Percentiles rank a stretch among this genome's conserved stretches.
Evolutionary conservation across 2,113 vertebrate species (phyloP).

Genomic region (Macaca fascicularis): T2T-MFA8v1.1 NC_088385.1:137437001-137437500

Average conservation of each 20-base stretch:
- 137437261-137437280: not conserved
- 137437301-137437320: not conserved
- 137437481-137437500: rapidly evolving
- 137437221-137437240: not conserved
- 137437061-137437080: not conserved
- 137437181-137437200: not conserved
- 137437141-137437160: not conserved
- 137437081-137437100: not conserved
- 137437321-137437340: not conserved
- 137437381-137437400: not conserved
- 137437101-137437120: not conserved
- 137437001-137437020: not conserved
- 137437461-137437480: not conserved
- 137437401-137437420: not conserved
- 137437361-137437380: not conserved
- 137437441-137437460: not conserved
- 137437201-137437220: not conserved
- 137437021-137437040: not conserved
- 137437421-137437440: not conserved
- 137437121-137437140: not conserved
- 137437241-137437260: not conserved
- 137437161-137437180: not conserved
- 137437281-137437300: not conserved
- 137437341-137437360: not conserved
- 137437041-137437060: not conserved